Base-by-base conservation (phyloP, 2,888 invertebrate genomes). In the Phyllotreta cruciferae region DNA sequence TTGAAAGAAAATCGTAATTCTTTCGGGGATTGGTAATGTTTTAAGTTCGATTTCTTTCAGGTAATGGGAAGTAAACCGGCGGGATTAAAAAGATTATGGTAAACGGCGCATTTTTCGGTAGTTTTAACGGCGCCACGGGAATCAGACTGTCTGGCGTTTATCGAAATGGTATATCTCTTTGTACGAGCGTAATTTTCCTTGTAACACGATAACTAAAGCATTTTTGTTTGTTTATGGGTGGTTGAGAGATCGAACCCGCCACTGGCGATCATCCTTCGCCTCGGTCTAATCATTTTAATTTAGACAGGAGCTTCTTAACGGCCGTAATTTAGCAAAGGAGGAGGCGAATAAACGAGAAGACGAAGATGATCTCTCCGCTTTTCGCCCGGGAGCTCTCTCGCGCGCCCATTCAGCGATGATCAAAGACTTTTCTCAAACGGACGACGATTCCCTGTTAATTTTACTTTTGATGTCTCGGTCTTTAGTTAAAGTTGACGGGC, bases 381-480 rank as follows among this genome's bases (percentile, higher is more conserved):
- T 24, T 24, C 24, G 24, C 1, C 58, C 41, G 49, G 9, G 65
- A 67, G 63, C 69, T 56, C 68, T 55, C 55, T 55, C 62, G 57
- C 60, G 60, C 64, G 10, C 49, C 72, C 64, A 76, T 77, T 77
- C 77, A 76, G 69, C 67, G 71, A 74, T 77, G 77, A 78, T 78
- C 78, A 79, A 79, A 78, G 79, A 75, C 74, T 74, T 73, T 74
- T 52, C 44, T 44, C 73, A 75, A 75, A 77, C 73, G 75, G 74
- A 74, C 72, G 75, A 73, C 78, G 77, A 79, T 79, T 78, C 76
- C 67, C 74, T 58, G 63, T 76, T 78, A 78, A 79, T 78, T 79
- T 77, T 76, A 77, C 78, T 78, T 78, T 78, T 79, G 77, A 79
- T 77, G 77, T 78, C 63, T 71, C 63, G 62, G 24, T 58, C 56